Conservation (phyloP, 1,140 invertebrate genomes). For the Nasonia longicornis region DNA sequence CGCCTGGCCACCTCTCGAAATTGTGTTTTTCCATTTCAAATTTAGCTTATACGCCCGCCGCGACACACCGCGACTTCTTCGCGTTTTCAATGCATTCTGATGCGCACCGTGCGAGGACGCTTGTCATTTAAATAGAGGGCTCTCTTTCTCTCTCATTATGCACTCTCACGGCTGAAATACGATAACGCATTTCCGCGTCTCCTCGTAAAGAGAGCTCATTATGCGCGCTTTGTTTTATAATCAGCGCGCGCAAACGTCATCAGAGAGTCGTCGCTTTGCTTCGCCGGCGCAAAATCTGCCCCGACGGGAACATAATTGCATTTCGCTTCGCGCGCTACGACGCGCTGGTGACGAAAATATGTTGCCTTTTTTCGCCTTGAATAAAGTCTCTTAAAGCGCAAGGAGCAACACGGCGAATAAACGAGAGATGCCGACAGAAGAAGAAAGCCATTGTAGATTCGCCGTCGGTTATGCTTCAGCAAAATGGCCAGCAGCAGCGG, state of each 20-base stretch:
- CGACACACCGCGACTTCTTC: background rate
- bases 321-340: background rate
- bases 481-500: constrained; percentile 2
- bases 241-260: background rate
- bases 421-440: background rate
- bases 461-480: background rate
- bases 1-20: background rate
- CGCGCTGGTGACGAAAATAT: too few species aligned
- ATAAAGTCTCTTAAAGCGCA: background rate
- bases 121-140: background rate
- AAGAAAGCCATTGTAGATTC: constrained; percentile 1
- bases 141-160: background rate
- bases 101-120: background rate
- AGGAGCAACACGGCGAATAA: background rate
- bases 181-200: background rate
- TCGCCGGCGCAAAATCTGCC: background rate
- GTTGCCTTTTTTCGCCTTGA: background rate
- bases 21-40: constrained; percentile 18
- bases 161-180: background rate
- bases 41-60: background rate
- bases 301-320: background rate
- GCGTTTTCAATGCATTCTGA: constrained; percentile 22
- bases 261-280: background rate
- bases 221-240: background rate
- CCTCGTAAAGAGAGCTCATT: background rate